Base-by-base conservation (phyloP, 2,888 invertebrate genomes). In the Harpagoxenus sublaevis region DNA sequence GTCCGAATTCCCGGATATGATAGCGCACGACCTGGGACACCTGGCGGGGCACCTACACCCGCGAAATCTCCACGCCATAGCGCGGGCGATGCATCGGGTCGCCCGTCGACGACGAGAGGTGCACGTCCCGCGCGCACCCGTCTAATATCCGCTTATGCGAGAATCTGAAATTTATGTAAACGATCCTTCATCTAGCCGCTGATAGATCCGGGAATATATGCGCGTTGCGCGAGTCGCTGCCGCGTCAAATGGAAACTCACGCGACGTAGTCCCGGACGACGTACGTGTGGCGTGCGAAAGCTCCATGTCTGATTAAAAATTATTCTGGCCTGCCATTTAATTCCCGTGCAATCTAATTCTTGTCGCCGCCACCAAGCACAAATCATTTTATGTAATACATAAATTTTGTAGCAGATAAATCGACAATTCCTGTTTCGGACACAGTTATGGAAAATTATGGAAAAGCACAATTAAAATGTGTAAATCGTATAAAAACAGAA, bases 61-160 rank as follows among this genome's bases (percentile, higher is more conserved):
- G 48, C 65, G 45, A 77, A 66, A 77, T 77, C 35, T 6, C 65
- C 12, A 66, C 48, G 65, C 15, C 23, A 18, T 5, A 18, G 88
- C 88, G 35, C 6, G 35, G 91, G 23, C 23, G 23, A 90, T 89
- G 83, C 89, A 90, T 90, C 85, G 91, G 62, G 89, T 91, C 89
- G 88, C 88, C 87, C 87, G 85, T 73, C 89, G 88, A 83, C 89
- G 87, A 87, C 86, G 90, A 81, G 75, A 48, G 15, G 9, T 79
- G 85, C 91, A 84, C 86, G 75, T 87, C 86, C 71, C 57, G 88
- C 87, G 83, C 89, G 78, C 90, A 88, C 90, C 55, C 71, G 92
- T 93, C 89, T 90, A 92, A 91, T 91, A 94, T 93, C 93, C 93
- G 93, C 92, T 92, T 90, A 91, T 90, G 86, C 91, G 83, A 57